Evolutionary conservation across 1,140 invertebrate species (phyloP), one percentile per base, ranked within the genome.

Genomic region (Drosophila funebris): DNA sequence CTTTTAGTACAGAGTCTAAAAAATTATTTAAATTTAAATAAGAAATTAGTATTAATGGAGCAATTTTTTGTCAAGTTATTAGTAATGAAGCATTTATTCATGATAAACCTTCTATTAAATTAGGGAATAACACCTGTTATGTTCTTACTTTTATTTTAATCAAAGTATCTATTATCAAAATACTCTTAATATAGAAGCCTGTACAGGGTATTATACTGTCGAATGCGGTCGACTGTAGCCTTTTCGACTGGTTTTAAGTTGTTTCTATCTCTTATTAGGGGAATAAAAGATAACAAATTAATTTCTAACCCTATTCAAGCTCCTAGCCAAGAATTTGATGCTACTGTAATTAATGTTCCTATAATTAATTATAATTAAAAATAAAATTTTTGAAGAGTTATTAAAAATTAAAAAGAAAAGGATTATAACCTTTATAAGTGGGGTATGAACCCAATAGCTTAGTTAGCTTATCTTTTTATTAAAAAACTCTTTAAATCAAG

Each of bases 41-140:
- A 72, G 91, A 73, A 89, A 89, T 91, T 88, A 91, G 90, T 73
- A 82, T 92, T 41, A 92, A 88, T 4, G 93, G 92, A 0, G 92
- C 87, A 92, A 93, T 93, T 93, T 93, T 93, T 93, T 93, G 92
- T 90, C 92, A 93, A 4, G 92, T 92, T 84, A 93, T 80, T 90
- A 93, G 76, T 79, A 93, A 85, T 73, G 93, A 68, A 22, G 70
- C 73, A 79, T 92, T 93, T 64, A 90, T 71, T 93, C 92, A 93
- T 50, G 63, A 76, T 83, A 92, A 53, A 5, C 91, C 87, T 82
- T 92, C 91, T 33, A 92, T 90, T 74, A 93, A 90, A 90, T 92
- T 92, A 14, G 92, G 92, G 1, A 92, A 93, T 91, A n/a, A n/a
- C n/a, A n/a, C n/a, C n/a, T n/a, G n/a, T n/a, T n/a, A n/a, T n/a